Conservation (phyloP, 2,888 invertebrate genomes). For the Epinotia demarniana region DNA sequence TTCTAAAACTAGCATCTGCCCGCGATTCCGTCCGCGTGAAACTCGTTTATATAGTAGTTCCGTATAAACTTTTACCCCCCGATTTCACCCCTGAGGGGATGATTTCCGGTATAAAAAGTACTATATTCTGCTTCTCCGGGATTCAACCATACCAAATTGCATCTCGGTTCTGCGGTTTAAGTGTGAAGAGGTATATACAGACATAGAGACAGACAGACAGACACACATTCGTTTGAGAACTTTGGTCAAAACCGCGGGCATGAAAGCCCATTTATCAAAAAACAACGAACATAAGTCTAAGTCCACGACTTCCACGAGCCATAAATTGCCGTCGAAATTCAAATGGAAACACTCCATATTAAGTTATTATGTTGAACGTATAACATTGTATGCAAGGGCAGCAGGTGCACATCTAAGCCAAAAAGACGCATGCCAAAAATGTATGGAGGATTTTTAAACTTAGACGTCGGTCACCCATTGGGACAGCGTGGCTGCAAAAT, state of each 20-base stretch:
- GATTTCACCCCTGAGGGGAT: too few relatives aligned
- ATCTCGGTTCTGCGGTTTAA: too few relatives aligned
- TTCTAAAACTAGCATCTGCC: background rate
- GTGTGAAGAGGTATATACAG: too few relatives aligned
- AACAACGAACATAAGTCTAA: background rate
- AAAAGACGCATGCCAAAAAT: slow-evolving; percentile 8
- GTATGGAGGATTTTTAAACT: background rate
- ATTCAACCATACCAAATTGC: too few relatives aligned
- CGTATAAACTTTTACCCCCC: too few relatives aligned
- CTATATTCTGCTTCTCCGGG: too few relatives aligned
- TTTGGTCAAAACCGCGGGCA: background rate
- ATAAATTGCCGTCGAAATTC: slow-evolving; percentile 24
- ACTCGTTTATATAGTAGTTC: too few relatives aligned
- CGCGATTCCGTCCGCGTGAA: too few relatives aligned
- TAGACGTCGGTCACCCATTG: background rate
- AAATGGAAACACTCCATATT: slow-evolving; percentile 18
- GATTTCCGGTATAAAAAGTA: too few relatives aligned
- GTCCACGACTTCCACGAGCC: background rate
- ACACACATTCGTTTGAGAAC: too few relatives aligned
- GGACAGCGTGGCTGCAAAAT: background rate
- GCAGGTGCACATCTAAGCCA: slow-evolving; percentile 2
- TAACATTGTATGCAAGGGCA: too few relatives aligned
- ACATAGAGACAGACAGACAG: too few relatives aligned
- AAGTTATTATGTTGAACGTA: slow-evolving; percentile 7
- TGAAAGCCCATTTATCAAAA: background rate